These are phyloP conservation scores for Thumatha senex DNA, from an alignment of 2,888 invertebrate species.

Conservation along the genomic window DNA sequence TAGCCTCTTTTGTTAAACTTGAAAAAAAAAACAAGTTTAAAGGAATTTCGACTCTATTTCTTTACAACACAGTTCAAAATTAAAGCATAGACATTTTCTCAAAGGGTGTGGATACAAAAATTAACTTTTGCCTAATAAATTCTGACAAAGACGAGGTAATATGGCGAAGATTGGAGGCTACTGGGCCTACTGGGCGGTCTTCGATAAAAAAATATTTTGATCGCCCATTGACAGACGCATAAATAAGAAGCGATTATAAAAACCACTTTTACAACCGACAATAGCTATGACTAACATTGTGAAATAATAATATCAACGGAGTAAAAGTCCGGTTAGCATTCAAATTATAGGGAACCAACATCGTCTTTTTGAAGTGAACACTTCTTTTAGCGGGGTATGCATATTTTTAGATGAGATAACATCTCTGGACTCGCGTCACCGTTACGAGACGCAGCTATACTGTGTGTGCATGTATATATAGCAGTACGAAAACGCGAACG, in stretches of 20 bases:
- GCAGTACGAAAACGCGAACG: no score
- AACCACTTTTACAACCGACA: conserved; percentile 15
- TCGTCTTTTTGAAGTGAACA: no score
- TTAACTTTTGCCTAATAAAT: conserved; percentile 69
- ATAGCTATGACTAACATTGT: conserved; percentile 8
- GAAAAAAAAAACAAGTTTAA: background rate
- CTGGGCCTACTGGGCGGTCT: conserved; percentile 78
- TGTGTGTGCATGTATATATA: no score
- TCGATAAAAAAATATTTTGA: conserved; percentile 45
- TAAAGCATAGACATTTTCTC: background rate
- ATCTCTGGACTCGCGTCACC: no score
- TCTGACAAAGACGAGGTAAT: conserved; percentile 59
- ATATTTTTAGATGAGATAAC: no score
- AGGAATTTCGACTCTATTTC: conserved; percentile 7
- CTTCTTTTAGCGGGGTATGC: no score
- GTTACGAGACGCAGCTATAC: no score
- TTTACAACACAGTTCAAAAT: conserved; percentile 11
- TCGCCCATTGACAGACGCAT: conserved; percentile 30
- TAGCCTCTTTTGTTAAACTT: conserved; percentile 61
- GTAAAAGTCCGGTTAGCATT: no score
- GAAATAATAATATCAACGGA: background rate
- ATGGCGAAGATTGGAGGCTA: conserved; percentile 55
- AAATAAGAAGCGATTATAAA: conserved; percentile 17
- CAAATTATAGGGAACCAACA: no score
- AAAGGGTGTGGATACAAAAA: conserved; percentile 41